Percentiles rank a stretch among this genome's conserved stretches.
Conservation (phyloP, 2,888 invertebrate species). For the Urechis unicinctus region DNA sequence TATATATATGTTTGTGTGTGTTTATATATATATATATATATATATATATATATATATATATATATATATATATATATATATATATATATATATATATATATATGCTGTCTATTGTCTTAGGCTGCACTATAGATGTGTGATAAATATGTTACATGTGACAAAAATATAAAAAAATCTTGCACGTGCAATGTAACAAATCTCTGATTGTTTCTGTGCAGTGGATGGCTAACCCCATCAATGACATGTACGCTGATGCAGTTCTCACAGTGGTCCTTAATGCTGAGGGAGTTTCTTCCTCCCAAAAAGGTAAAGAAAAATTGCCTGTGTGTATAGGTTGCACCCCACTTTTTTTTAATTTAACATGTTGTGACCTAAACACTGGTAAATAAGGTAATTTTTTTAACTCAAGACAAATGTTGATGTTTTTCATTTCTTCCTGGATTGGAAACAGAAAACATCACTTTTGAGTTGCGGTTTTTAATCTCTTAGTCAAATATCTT, state of each 20-base stretch:
- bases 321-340: neutral
- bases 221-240: conserved; percentile 88
- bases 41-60: too few relatives aligned
- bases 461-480: too few relatives aligned
- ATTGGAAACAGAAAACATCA: too few relatives aligned
- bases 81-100: too few relatives aligned
- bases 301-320: conserved; percentile 9
- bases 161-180: too few relatives aligned
- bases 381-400: too few relatives aligned
- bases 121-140: neutral
- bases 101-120: neutral
- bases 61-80: too few relatives aligned
- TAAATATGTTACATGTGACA: neutral
- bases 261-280: conserved; percentile 20
- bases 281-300: conserved; percentile 14
- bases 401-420: neutral
- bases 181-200: too few relatives aligned
- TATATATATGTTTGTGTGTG: too few relatives aligned
- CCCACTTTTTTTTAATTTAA: neutral
- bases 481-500: too few relatives aligned
- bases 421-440: neutral
- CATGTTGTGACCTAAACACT: neutral
- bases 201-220: conserved; percentile 58
- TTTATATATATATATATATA: too few relatives aligned
- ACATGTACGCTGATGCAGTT: conserved; percentile 97